Conservation (phyloP, 1,140 invertebrate species). For the Diprion similis region DNA sequence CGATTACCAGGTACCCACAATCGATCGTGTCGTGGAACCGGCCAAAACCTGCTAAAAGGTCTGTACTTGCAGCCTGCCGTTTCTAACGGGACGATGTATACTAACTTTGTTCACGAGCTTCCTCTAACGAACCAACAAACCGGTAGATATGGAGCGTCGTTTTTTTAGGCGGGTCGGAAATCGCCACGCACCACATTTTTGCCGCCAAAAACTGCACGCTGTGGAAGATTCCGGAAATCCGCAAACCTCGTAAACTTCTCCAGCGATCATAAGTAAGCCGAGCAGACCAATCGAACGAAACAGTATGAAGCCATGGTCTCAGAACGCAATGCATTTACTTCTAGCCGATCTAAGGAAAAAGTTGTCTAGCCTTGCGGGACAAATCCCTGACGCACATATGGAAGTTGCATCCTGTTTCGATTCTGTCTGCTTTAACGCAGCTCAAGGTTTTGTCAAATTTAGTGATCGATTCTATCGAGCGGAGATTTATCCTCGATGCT, state of each 20-base stretch:
- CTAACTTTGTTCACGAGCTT: not conserved
- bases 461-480: not conserved
- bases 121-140: not conserved
- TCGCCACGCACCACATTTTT: too few species aligned
- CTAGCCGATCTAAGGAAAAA: not conserved
- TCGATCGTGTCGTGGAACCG: not conserved
- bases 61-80: not conserved
- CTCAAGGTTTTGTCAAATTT: not conserved
- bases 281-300: too few species aligned
- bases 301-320: too few species aligned
- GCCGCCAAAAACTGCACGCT: too few species aligned
- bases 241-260: too few species aligned
- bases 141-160: too few species aligned
- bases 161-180: too few species aligned
- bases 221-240: too few species aligned
- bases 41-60: not conserved
- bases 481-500: not conserved
- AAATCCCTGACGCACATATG: not conserved
- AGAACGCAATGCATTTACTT: not conserved
- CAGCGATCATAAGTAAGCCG: too few species aligned
- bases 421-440: not conserved
- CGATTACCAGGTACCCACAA: constrained; percentile 2
- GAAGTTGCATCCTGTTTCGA: not conserved
- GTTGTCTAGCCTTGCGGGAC: not conserved
- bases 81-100: not conserved